These are phyloP conservation scores for Lysiphlebus fabarum DNA, from an alignment of 1,140 invertebrate genomes.

Conservation along the genomic window DNA sequence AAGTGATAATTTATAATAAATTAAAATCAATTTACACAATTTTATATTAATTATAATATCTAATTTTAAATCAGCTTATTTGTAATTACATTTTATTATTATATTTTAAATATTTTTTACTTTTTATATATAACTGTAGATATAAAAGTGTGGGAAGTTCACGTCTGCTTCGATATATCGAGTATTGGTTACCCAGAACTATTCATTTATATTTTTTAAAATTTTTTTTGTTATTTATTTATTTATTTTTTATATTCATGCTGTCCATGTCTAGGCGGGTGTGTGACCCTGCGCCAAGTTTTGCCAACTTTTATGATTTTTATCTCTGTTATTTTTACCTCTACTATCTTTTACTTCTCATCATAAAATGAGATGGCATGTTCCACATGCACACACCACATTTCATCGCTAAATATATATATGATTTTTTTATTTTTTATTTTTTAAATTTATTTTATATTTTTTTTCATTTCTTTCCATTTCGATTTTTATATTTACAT, in stretches of 20 bases:
- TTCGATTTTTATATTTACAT: too few relatives aligned
- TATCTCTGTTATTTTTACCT: constrained; percentile 16
- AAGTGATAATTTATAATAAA: too few relatives aligned
- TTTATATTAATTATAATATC: too few relatives aligned
- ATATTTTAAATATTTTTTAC: not conserved
- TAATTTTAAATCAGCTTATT: too few relatives aligned
- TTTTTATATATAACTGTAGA: not conserved
- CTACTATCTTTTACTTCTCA: not conserved
- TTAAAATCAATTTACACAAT: too few relatives aligned
- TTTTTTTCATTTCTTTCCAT: not conserved
- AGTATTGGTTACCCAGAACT: not conserved
- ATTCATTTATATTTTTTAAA: not conserved
- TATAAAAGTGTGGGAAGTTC: not conserved
- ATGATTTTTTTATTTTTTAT: too few relatives aligned
- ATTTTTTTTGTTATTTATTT: not conserved
- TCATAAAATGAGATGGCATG: not conserved
- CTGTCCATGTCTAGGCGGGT: not conserved
- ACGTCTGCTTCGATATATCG: constrained; percentile 5
- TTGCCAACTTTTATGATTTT: constrained; percentile 31
- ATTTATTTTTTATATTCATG: too few relatives aligned
- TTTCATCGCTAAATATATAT: not conserved
- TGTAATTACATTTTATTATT: too few relatives aligned
- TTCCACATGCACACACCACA: not conserved
- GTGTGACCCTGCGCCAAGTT: constrained; percentile 8
- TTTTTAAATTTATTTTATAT: too few relatives aligned